Evolutionary conservation across 2,888 invertebrate species (phyloP).

Genomic region (Creontiades dilutus): DNA sequence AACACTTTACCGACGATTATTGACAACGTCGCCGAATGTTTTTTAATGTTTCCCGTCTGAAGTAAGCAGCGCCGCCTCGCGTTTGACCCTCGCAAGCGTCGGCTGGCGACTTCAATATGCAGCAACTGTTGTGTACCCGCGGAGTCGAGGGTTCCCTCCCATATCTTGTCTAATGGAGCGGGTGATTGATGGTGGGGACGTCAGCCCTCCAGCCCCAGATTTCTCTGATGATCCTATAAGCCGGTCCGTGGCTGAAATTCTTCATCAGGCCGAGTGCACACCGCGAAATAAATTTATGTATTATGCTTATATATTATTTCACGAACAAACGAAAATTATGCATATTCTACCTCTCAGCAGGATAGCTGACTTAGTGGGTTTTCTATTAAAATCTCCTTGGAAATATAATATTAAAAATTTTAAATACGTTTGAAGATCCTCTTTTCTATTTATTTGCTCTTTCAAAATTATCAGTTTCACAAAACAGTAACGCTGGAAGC

Average conservation of each 20-base stretch:
- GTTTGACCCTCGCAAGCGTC: not conserved
- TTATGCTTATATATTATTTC: no score
- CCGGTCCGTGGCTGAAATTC: slow-evolving; percentile 13
- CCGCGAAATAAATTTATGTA: not conserved
- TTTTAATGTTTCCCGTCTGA: not conserved
- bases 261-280: slow-evolving; percentile 11
- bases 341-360: no score
- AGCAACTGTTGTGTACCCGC: slow-evolving; percentile 66
- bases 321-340: no score
- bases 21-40: not conserved
- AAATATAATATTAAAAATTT: no score
- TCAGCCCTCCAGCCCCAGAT: slow-evolving; percentile 53
- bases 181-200: slow-evolving; percentile 65
- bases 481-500: no score
- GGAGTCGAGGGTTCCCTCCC: slow-evolving; percentile 7
- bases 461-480: no score
- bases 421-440: no score
- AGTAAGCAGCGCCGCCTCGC: not conserved
- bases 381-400: no score
- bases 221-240: slow-evolving; percentile 34
- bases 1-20: not conserved
- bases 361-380: no score
- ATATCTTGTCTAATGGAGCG: slow-evolving; percentile 70
- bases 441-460: no score
- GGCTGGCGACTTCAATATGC: slow-evolving; percentile 64